Base-by-base conservation (phyloP, 2,113 vertebrate genomes). In the Tichodroma muraria region DNA sequence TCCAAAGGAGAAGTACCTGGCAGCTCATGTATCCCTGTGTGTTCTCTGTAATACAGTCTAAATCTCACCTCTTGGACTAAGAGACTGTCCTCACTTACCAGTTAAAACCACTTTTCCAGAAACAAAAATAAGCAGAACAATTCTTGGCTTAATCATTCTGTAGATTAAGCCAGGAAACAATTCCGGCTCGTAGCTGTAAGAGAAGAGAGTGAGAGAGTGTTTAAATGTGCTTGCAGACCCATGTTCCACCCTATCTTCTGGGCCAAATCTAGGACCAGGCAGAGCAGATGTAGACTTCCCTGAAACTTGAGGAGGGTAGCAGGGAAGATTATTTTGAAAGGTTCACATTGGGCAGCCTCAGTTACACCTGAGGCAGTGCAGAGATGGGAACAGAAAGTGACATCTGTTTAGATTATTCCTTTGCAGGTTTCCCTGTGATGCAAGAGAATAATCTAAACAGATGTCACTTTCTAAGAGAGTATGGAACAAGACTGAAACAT, bases 121-220 rank as follows among this genome's bases (percentile, higher is more conserved):
- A 93, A 99, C 99, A 97, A 99, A 99, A 97, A 99, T 99, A 94
- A 99, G 98, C 80, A 99, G 97, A 63, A 99, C 99, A 90, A 99
- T 99, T 98, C 99, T 98, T 90, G 99, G 99, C 95, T 99, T 99
- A 98, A 99, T 99, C 99, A 99, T 99, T 97, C 99, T 98, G 97
- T 99, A 99, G 96, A 99, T 99, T 97, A 99, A 97, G 68, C 99
- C 99, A 84, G 99, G 99, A 98, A 99, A 99, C 92, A 99, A 97
- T 95, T 99, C 99, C 0, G 99, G 99, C 94, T 99, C 99, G 1
- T 99, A 99, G 97, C 99, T 99, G 95, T 35, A 97, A 97, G 57
- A 70, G 79, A 96, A 97, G 72, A 66, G 61, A 89, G 77, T 7
- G 59, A 79, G 38, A 72, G 38, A 69, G 33, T 25, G 42, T 83